phyloP scores from a whole-genome alignment of 2,797 vertebrate species.

The Masticophis lateralis region DNA sequence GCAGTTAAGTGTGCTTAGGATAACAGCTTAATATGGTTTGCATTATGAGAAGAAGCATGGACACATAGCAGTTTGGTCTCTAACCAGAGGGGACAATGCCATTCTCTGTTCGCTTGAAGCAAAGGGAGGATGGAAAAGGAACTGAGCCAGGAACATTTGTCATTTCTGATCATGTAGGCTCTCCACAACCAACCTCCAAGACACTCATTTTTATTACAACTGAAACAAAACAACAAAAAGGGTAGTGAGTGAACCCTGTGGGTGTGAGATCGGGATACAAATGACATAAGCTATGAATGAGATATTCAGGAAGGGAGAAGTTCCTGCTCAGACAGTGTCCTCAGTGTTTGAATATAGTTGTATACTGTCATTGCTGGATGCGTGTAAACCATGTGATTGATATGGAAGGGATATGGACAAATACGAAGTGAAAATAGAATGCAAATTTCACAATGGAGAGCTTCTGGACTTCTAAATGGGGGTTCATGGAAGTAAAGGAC shows the following conservation, averaged over 20 bases:
- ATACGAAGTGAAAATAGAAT: background rate
- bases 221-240: conserved; percentile 46
- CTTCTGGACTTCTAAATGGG: background rate
- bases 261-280: conserved; percentile 53
- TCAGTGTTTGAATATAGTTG: conserved; percentile 25
- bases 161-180: conserved; percentile 42
- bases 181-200: conserved; percentile 49
- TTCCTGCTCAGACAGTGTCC: conserved; percentile 43
- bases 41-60: background rate
- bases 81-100: conserved; percentile 9
- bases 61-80: background rate
- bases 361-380: background rate
- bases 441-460: background rate
- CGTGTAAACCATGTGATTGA: background rate
- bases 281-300: conserved; percentile 57
- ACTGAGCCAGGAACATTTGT: conserved; percentile 47
- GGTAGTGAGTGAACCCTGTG: conserved; percentile 39
- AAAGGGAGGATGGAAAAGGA: conserved; percentile 26
- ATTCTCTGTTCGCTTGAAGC: background rate
- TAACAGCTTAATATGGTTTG: conserved; percentile 8
- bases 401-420: background rate
- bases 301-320: conserved; percentile 14
- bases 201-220: conserved; percentile 44
- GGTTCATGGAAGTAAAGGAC: background rate
- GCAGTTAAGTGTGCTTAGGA: background rate